Evolutionary conservation across 2,888 invertebrate species (phyloP).

Genomic region (Ormyrus pomaceus): DNA sequence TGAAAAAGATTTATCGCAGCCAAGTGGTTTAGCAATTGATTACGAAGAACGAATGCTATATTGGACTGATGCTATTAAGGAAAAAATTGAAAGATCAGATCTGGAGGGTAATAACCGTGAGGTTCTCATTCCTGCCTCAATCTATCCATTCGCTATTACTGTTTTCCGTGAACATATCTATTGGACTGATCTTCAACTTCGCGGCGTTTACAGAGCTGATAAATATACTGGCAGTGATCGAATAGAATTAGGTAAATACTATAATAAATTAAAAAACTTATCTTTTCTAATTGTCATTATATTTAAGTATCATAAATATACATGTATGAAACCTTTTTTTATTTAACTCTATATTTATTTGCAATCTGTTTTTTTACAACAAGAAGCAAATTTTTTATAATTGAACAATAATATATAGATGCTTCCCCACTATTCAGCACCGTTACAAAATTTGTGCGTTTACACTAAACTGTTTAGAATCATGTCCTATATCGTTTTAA

Average conservation of each 20-base stretch:
- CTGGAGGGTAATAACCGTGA: conserved; percentile 92
- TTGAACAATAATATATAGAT: too few species aligned
- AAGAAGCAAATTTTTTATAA: too few species aligned
- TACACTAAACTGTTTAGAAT: too few species aligned
- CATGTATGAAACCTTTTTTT: too few species aligned
- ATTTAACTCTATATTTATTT: too few species aligned
- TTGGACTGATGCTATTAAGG: conserved; percentile 97
- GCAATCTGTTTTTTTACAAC: too few species aligned
- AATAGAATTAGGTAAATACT: conserved; percentile 82
- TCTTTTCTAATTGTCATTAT: background rate
- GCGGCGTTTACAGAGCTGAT: conserved; percentile 97
- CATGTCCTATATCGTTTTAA: too few species aligned
- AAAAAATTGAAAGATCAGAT: conserved; percentile 95
- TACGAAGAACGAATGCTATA: conserved; percentile 94
- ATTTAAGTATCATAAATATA: too few species aligned
- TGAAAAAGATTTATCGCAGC: conserved; percentile 93
- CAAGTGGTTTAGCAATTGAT: conserved; percentile 96
- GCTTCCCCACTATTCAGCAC: too few species aligned
- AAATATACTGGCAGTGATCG: conserved; percentile 97
- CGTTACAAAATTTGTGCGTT: too few species aligned
- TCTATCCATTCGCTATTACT: conserved; percentile 96
- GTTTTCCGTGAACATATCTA: conserved; percentile 94
- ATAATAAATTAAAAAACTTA: background rate
- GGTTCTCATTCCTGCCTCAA: conserved; percentile 90
- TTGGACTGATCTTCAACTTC: conserved; percentile 95